Evolutionary conservation across 2,113 vertebrate genomes (phyloP).

Genomic region (Thunnus thynnus): DNA sequence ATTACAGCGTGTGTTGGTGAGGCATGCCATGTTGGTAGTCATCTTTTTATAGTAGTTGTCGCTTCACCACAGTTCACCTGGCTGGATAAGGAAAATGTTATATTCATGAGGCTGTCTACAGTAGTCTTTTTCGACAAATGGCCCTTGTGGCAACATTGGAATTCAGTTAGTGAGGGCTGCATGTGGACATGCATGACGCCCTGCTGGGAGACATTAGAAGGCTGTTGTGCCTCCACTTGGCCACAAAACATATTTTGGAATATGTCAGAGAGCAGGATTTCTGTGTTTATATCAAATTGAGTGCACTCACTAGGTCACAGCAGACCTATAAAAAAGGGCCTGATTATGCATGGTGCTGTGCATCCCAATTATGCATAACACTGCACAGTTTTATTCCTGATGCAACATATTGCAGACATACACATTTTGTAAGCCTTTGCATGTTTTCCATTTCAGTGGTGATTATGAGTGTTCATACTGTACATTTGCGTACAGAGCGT

Average conservation of each 20-base stretch:
- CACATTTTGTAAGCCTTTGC: constrained; percentile 58
- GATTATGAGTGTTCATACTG: constrained; percentile 25
- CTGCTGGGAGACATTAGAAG: constrained; percentile 68
- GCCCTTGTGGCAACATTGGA: constrained; percentile 61
- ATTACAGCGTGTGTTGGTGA: constrained; percentile 47
- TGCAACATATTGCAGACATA: constrained; percentile 35
- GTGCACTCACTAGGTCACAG: constrained; percentile 64
- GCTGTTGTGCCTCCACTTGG: constrained; percentile 47
- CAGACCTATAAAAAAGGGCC: constrained; percentile 32
- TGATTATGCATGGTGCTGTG: constrained; percentile 62
- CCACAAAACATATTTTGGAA: constrained; percentile 70
- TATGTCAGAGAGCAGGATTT: constrained; percentile 62
- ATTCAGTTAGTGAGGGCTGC: constrained; percentile 61
- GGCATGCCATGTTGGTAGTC: constrained; percentile 51
- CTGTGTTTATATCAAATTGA: constrained; percentile 73
- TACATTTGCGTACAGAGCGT: constrained; percentile 2
- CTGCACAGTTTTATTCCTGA: constrained; percentile 54
- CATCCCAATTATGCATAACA: constrained; percentile 58
- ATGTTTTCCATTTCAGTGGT: constrained; percentile 65
- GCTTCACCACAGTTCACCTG: constrained; percentile 69
- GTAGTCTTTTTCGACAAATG: constrained; percentile 59
- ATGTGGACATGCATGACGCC: constrained; percentile 52
- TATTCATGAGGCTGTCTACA: constrained; percentile 75
- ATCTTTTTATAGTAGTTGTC: constrained; percentile 54
- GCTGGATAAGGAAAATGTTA: constrained; percentile 70